phyloP scores from a whole-genome alignment of 2,113 vertebrate species.

The Pygoscelis adeliae region DNA sequence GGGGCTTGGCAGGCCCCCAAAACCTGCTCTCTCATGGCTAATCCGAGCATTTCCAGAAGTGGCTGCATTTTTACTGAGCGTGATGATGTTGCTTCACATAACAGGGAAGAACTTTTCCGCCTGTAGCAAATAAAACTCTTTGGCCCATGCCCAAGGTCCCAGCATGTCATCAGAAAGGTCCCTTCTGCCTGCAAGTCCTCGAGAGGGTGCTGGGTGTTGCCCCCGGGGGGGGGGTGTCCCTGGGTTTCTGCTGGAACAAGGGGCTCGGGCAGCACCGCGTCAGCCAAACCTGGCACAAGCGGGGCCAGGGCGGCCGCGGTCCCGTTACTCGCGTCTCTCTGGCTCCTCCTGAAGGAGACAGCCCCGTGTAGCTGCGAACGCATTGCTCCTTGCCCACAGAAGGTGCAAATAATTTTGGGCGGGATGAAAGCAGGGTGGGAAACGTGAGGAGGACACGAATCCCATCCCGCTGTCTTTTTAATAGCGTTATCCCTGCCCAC shows the following conservation, averaged over 20 bases:
- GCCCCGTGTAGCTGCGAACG: background rate
- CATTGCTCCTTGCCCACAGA: background rate
- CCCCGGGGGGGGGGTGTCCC: background rate
- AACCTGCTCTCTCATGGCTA: background rate
- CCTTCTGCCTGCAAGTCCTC: background rate
- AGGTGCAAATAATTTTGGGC: fast-evolving
- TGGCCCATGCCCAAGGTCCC: background rate
- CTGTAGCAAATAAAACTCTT: background rate
- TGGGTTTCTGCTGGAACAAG: background rate
- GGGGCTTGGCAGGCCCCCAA: fast-evolving
- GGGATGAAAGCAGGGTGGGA: background rate
- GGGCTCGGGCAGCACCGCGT: background rate
- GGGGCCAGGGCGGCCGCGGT: background rate
- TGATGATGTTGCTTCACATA: background rate
- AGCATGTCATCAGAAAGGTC: fast-evolving
- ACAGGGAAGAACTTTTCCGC: background rate
- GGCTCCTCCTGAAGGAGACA: constrained; percentile 63
- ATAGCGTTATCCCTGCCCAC: fast-evolving
- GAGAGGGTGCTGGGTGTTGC: background rate
- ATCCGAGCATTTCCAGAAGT: background rate
- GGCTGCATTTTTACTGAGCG: fast-evolving
- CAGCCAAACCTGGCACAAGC: background rate
- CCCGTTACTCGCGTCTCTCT: background rate
- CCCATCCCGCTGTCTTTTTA: fast-evolving
- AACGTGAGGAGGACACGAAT: fast-evolving